phyloP scores from a whole-genome alignment of 2,797 vertebrate genomes.

The Octomys mimax region DNA sequence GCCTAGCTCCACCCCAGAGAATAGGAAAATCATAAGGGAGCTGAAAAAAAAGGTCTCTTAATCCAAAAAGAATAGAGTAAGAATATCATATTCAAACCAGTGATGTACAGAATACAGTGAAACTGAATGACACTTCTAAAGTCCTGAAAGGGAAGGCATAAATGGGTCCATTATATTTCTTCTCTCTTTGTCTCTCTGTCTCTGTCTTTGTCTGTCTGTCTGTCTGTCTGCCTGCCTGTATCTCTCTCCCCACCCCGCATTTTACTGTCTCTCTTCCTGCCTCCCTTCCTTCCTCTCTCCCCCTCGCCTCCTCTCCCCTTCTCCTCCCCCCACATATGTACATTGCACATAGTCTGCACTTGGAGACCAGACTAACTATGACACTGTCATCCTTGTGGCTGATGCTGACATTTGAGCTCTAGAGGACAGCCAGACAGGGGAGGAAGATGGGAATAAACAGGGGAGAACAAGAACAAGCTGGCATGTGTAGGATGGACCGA shows the following conservation, averaged over 20 bases:
- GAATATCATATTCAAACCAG: background rate
- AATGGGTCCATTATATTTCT: background rate
- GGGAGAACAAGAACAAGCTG: background rate
- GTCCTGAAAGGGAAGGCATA: background rate
- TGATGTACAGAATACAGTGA: background rate
- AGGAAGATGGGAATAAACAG: background rate
- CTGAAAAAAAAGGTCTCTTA: background rate
- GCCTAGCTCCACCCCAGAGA: background rate
- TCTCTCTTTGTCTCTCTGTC: background rate
- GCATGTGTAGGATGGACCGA: background rate
- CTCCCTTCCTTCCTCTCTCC: too few relatives aligned
- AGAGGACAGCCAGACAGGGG: background rate
- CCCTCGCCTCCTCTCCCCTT: too few relatives aligned
- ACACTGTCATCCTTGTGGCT: background rate
- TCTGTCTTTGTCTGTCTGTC: too few relatives aligned
- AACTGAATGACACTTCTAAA: background rate
- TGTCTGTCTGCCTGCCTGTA: background rate
- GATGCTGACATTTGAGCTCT: background rate
- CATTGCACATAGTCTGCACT: background rate
- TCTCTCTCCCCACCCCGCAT: too few relatives aligned
- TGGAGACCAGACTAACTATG: background rate
- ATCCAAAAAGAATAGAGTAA: background rate
- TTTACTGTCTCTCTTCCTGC: too few relatives aligned
- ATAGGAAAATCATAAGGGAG: slow-evolving; percentile 1
- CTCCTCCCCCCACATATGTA: too few relatives aligned